Evolutionary conservation across 2,113 vertebrate species (phyloP).

Genomic region (Entomyzon cyanotis): DNA sequence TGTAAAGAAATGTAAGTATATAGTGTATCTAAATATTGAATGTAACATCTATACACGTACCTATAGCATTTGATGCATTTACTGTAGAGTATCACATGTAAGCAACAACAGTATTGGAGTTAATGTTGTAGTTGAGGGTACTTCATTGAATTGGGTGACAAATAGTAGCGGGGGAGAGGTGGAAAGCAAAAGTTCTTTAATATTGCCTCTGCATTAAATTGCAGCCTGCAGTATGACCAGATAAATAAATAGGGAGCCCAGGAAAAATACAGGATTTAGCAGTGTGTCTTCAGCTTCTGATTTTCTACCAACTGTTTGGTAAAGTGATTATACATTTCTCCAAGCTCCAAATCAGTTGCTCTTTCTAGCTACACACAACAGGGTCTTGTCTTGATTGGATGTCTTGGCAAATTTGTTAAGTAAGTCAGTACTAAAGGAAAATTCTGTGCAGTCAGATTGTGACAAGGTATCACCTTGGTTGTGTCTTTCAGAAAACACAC

Average conservation of each 20-base stretch:
- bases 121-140: background rate
- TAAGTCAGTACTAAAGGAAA: background rate
- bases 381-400: background rate
- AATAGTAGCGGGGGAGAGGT: background rate
- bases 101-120: background rate
- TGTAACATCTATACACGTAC: background rate
- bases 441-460: background rate
- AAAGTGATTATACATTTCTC: background rate
- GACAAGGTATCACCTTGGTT: background rate
- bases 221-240: background rate
- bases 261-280: background rate
- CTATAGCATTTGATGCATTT: background rate
- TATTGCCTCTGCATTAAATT: background rate
- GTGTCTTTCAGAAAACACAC: conserved; percentile 74
- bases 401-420: background rate
- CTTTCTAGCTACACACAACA: background rate
- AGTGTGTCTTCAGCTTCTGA: background rate
- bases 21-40: background rate
- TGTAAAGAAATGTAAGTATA: background rate
- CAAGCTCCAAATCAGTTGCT: background rate
- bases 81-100: background rate
- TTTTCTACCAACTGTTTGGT: background rate
- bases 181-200: background rate
- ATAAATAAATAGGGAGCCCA: background rate
- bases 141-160: background rate